These are phyloP conservation scores for Tragelaphus oryx DNA, from an alignment of 2,797 vertebrate genomes.

Conservation along the genomic window DNA sequence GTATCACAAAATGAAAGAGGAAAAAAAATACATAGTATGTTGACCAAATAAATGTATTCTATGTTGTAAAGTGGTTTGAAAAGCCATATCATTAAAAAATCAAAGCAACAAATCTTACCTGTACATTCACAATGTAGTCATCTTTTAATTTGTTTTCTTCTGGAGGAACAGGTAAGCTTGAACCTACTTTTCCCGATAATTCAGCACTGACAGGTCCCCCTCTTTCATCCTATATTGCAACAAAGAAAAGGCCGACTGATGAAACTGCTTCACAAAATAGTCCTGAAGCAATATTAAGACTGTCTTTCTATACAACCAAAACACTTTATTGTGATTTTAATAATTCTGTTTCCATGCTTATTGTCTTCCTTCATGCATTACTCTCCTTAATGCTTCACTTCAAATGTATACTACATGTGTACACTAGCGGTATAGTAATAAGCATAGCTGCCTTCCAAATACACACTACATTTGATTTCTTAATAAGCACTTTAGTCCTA, in stretches of 20 bases:
- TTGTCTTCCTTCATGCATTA: background rate
- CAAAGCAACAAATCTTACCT: slow-evolving; percentile 81
- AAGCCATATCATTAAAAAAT: slow-evolving; percentile 12
- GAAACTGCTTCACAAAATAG: background rate
- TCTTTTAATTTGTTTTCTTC: slow-evolving; percentile 77
- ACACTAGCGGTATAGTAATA: background rate
- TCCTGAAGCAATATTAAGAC: background rate
- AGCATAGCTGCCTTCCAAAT: background rate
- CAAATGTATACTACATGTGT: background rate
- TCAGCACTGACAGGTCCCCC: slow-evolving; percentile 77
- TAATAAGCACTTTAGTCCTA: background rate
- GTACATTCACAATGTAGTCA: slow-evolving; percentile 77
- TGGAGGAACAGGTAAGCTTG: slow-evolving; percentile 76
- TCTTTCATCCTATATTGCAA: slow-evolving; percentile 82
- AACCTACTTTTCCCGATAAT: slow-evolving; percentile 77
- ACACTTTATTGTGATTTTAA: background rate
- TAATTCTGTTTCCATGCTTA: background rate
- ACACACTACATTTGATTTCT: background rate
- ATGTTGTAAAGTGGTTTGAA: slow-evolving; percentile 32
- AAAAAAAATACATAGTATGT: background rate
- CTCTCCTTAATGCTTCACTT: background rate
- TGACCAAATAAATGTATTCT: background rate
- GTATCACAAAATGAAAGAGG: background rate
- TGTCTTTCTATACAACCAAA: background rate
- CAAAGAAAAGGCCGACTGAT: slow-evolving; percentile 42